Evolutionary conservation across 2,888 invertebrate genomes (phyloP), one percentile per base, ranked within the genome.

Genomic region (Ashinkailepas kermadecensis): DNA sequence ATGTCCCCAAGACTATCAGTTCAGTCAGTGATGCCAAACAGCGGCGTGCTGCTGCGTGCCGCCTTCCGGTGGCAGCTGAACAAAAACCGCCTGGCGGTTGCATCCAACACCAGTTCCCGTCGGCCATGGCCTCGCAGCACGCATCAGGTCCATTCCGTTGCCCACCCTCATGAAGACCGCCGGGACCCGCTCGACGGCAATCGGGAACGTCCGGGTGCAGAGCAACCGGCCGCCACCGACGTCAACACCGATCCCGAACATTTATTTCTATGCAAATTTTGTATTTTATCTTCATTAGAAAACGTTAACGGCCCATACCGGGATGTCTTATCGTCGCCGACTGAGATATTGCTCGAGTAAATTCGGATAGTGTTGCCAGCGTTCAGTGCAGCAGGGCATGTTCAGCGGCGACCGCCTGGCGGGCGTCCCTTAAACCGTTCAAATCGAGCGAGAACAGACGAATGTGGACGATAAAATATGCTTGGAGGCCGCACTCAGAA

Each of bases 211-310:
- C 2, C 67, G 23, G 25, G 67, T 23, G 1, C 70, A 13, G 39
- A 70, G 15, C 70, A 10, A 8, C 12, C 70, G 13, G 15, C 39
- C 12, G 39, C 70, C 13, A 39, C 70, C 70, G 70, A 70, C 70
- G 23, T 3, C 70, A 39, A 10, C 25, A 23, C 8, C 70, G 70
- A 7, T 70, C 15, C 39, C 70, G 39, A 25, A 56, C 74, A 74
- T 74, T 74, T 74, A 74, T 74, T 56, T 56, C 54, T 74, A 74
- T 74, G 74, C 74, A 74, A 56, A 74, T 74, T 54, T 23, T 13
- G 74, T 18, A 21, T 56, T 74, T 56, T 56, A 74, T 74, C 74
- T 74, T 74, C 74, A 74, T 74, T 54, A 74, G 56, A 56, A 74
- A 54, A 74, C 74, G 74, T 54, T 56, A 56, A 74, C 74, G 54